phyloP scores from a whole-genome alignment of 2,888 invertebrate genomes.

The Hirtodrosophila duncani region DNA sequence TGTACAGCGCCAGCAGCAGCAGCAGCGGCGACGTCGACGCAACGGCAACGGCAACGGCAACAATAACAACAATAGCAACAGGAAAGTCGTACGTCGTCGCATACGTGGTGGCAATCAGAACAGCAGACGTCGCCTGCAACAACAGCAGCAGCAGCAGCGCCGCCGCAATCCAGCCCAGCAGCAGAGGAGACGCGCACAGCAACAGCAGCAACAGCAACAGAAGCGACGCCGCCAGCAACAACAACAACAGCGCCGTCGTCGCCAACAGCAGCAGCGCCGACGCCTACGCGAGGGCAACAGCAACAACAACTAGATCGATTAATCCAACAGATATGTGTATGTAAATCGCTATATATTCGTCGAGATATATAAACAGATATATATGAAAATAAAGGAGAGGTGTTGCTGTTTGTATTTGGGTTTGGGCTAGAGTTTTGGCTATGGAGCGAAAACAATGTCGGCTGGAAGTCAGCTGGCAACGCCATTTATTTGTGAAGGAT shows the following conservation, averaged over 20 bases:
- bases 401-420: too few species aligned
- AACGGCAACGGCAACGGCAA: constrained; percentile 21
- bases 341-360: neutral
- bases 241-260: constrained; percentile 19
- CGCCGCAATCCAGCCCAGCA: constrained; percentile 23
- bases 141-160: constrained; percentile 24
- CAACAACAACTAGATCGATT: neutral
- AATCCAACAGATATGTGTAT: neutral
- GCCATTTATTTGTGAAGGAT: too few species aligned
- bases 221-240: constrained; percentile 5
- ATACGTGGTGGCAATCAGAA: constrained; percentile 25
- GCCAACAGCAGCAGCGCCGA: constrained; percentile 21
- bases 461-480: too few species aligned
- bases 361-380: neutral
- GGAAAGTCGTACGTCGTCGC: constrained; percentile 4
- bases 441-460: too few species aligned
- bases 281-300: constrained; percentile 19
- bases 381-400: neutral
- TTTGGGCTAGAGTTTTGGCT: too few species aligned
- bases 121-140: constrained; percentile 12
- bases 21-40: constrained; percentile 29
- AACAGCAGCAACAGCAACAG: constrained; percentile 15
- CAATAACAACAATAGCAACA: constrained; percentile 14
- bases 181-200: constrained; percentile 8
- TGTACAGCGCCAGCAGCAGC: constrained; percentile 14